A percentile compares a stretch with the other conserved stretches of the same genome.
phyloP scores from a whole-genome alignment of 2,113 vertebrate genomes.

The Osmerus eperlanus region DNA sequence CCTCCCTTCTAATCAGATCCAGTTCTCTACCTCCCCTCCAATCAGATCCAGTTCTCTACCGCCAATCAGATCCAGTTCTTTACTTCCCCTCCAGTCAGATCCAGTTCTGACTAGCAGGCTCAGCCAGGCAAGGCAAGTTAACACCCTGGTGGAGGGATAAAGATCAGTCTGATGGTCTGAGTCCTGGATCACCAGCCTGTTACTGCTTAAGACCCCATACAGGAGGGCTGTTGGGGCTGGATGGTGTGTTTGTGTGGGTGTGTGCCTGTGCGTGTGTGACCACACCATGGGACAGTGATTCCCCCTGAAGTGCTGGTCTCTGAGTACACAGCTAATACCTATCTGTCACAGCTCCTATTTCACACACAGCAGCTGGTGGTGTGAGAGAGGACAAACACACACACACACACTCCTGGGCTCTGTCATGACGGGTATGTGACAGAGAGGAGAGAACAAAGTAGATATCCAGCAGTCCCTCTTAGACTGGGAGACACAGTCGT shows the following conservation, averaged over 20 bases:
- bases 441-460: no score
- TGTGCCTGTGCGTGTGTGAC: conserved; percentile 14
- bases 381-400: conserved; percentile 13
- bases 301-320: conserved; percentile 11
- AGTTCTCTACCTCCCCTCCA: background rate
- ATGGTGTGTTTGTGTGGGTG: conserved; percentile 11
- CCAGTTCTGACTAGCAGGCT: no score
- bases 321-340: conserved; percentile 22
- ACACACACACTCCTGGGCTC: background rate
- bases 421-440: no score
- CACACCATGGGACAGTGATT: conserved; percentile 24
- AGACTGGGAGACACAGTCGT: no score
- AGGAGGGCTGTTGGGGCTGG: no score
- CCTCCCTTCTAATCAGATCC: background rate
- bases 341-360: conserved; percentile 40
- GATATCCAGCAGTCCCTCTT: no score
- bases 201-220: conserved; percentile 1
- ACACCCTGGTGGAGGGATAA: background rate
- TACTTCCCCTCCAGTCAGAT: background rate
- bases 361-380: conserved; percentile 39
- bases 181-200: background rate
- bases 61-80: background rate
- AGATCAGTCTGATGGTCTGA: background rate
- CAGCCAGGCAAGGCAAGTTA: background rate
- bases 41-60: conserved; percentile 5